phyloP scores from a whole-genome alignment of 2,113 vertebrate species.

The Cebidichthys violaceus region DNA sequence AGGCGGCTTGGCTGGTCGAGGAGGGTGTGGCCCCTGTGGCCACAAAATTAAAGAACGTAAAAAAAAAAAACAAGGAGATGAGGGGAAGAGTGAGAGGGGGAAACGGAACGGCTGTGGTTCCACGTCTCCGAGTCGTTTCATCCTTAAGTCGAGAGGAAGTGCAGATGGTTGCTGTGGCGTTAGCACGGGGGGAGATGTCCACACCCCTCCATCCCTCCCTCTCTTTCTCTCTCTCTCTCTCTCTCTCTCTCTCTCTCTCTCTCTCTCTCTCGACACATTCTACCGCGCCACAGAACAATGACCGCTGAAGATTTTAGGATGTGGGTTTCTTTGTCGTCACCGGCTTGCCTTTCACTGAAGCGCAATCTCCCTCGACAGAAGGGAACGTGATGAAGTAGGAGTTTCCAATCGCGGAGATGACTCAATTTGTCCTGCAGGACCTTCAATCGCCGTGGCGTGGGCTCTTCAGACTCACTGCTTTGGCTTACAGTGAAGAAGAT shows the following conservation, averaged over 20 bases:
- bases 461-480: constrained; percentile 9
- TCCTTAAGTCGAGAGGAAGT: constrained; percentile 63
- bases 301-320: constrained; percentile 43
- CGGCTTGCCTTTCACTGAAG: constrained; percentile 25
- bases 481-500: background rate
- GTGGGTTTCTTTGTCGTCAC: constrained; percentile 47
- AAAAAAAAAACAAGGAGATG: constrained; percentile 74
- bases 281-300: constrained; percentile 36
- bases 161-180: constrained; percentile 51
- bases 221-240: no score
- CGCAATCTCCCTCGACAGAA: constrained; percentile 27
- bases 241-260: no score
- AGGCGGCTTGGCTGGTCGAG: constrained; percentile 72
- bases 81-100: constrained; percentile 66
- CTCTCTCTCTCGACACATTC: constrained; percentile 36
- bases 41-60: constrained; percentile 83
- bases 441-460: constrained; percentile 11
- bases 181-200: constrained; percentile 25
- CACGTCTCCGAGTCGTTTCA: constrained; percentile 55
- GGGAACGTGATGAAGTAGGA: constrained; percentile 31
- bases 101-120: constrained; percentile 65
- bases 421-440: constrained; percentile 39
- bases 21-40: constrained; percentile 75
- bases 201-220: constrained; percentile 4
- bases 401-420: constrained; percentile 33